Base-by-base conservation (phyloP, 2,888 invertebrate species). In the Pteria penguin region DNA sequence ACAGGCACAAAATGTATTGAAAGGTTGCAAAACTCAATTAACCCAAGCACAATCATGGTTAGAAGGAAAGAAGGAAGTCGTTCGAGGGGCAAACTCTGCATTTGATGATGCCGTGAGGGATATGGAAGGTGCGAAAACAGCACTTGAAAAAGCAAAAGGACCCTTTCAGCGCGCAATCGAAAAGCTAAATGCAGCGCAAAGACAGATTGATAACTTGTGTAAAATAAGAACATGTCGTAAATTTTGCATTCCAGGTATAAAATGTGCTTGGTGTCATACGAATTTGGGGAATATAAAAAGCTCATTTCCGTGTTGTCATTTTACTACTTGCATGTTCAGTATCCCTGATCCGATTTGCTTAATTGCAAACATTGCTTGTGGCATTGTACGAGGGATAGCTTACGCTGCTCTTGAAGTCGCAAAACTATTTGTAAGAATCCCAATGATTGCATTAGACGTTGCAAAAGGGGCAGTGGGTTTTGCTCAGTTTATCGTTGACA, bases 401-500 rank as follows among this genome's bases (percentile, higher is more conserved):
- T 80, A 78, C 57, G 70, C 22, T n/a, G 78, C 73, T 14, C 32
- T 82, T 24, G 82, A 76, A 60, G 76, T 60, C 11, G 82, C 80
- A 11, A 78, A 80, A 29, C 4, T 80, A 14, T 61, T 72, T 63
- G 82, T 80, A 2, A 52, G 73, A 54, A n/a, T 66, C 54, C 78
- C 79, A 2, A 76, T 82, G 65, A 18, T 82, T 26, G 82, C 77
- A 11, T 67, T 77, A 14, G 80, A 82, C 73, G 68, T 57, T 33
- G 82, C 82, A 5, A 80, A 82, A 54, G 54, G 55, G 0, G 75
- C 66, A 0, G 72, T 82, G 1, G 71, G 75, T n/a, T 70, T 70
- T 33, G 82, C 80, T 2, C 78, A 80, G 45, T 31, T 76, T 52
- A 57, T 73, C 14, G 82, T 82, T 11, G 80, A 82, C 63, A 80